Conservation (phyloP, 2,888 invertebrate genomes). For the Pandemis cinnamomeana region DNA sequence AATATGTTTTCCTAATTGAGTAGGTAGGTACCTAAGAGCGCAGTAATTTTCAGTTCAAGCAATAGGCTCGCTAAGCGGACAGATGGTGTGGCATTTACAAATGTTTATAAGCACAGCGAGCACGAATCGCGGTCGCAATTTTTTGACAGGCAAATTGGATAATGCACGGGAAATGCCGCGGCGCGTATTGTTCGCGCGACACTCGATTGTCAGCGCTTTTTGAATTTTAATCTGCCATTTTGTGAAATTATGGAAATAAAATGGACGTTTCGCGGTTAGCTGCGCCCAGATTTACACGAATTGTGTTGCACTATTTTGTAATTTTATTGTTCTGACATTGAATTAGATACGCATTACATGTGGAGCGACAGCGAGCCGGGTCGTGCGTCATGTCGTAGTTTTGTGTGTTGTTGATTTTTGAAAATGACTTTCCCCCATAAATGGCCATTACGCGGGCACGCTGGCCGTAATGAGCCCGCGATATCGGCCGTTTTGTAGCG, state of each 20-base stretch:
- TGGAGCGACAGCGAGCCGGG: conserved; percentile 12
- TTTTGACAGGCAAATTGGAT: conserved; percentile 82
- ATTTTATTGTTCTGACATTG: conserved; percentile 69
- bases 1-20: background rate
- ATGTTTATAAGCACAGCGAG: conserved; percentile 40
- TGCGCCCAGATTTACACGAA: conserved; percentile 60
- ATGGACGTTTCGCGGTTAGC: conserved; percentile 82
- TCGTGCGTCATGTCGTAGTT: conserved; percentile 16
- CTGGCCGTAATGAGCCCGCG: conserved; percentile 70
- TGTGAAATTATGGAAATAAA: conserved; percentile 81
- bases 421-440: conserved; percentile 46
- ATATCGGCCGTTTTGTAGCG: conserved; percentile 77
- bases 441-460: conserved; percentile 69
- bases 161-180: conserved; percentile 71
- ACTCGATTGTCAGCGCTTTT: conserved; percentile 76
- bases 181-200: conserved; percentile 72
- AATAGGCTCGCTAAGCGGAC: conserved; percentile 8
- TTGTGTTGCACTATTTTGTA: conserved; percentile 63
- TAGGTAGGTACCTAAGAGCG: background rate
- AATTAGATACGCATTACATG: conserved; percentile 56
- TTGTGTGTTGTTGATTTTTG: conserved; percentile 35
- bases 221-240: conserved; percentile 79
- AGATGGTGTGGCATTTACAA: conserved; percentile 32
- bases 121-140: conserved; percentile 60
- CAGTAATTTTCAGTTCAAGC: conserved; percentile 53